Conservation (phyloP, 2,888 invertebrate genomes). For the Chrysotoxum bicinctum region DNA sequence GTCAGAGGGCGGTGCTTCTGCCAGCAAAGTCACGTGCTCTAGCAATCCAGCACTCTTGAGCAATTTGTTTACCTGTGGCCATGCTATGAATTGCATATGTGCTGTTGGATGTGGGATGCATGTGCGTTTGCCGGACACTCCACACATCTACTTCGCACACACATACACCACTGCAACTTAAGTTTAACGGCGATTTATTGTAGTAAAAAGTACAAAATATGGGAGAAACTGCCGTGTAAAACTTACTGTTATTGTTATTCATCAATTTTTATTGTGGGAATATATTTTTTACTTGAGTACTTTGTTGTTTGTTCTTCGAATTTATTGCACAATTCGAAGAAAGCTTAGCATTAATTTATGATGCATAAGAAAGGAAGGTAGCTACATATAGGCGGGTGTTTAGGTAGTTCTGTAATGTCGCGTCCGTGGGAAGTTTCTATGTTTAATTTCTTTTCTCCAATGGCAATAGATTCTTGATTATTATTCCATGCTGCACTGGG, state of each 20-base stretch:
- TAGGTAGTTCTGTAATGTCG: neutral
- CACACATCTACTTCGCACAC: neutral
- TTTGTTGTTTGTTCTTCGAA: conserved; percentile 22
- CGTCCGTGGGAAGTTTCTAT: neutral
- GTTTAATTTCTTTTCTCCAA: neutral
- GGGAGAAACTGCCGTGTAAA: conserved; percentile 50
- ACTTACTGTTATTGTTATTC: conserved; percentile 72
- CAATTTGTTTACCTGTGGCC: conserved; percentile 71
- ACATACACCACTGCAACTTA: neutral
- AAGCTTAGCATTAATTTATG: neutral
- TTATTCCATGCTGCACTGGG: neutral
- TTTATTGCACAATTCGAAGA: conserved; percentile 45
- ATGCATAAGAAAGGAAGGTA: neutral
- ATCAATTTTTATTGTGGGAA: conserved; percentile 70
- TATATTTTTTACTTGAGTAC: conserved; percentile 25
- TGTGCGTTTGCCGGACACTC: conserved; percentile 40
- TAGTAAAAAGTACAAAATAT: conserved; percentile 29
- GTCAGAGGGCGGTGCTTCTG: conserved; percentile 72
- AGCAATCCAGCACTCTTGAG: conserved; percentile 53
- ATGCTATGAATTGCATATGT: conserved; percentile 48
- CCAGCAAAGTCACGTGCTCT: conserved; percentile 65
- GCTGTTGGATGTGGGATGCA: conserved; percentile 40
- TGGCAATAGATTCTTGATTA: neutral
- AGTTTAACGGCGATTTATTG: conserved; percentile 3
- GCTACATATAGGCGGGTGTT: neutral